Base-by-base conservation (phyloP, 2,797 vertebrate genomes). In the Euthynnus affinis region DNA sequence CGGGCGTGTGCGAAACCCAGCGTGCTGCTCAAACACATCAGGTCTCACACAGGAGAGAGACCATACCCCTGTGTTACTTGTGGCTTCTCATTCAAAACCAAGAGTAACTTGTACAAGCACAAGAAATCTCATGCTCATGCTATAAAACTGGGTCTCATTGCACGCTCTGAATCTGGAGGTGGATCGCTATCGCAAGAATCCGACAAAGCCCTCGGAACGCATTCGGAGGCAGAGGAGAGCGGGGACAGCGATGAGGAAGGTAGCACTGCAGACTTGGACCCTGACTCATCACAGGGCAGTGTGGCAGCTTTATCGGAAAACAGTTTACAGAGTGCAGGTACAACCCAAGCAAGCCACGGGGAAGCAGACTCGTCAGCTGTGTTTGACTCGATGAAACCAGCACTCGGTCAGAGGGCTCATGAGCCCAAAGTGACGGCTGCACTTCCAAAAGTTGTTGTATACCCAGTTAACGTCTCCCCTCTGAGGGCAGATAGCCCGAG, bases 101-200 rank as follows among this genome's bases (percentile, higher is more conserved):
- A 99, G 95, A 99, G 98, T 90, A 99, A 99, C 89, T 91, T 99
- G 56, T 99, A 99, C 90, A 99, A 99, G 96, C 98, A 99, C 96
- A 99, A 99, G 92, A 99, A 99, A 65, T 99, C 98, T 27, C 98
- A 99, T 17, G 98, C 98, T 0, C 98, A 99, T 6, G 97, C 97
- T 23, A 98, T 99, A 86, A 99, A 99, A 90, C 95, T 99, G 66
- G 98, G 97, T 23, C 96, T 98, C 20, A 96, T 97, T 64, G 92
- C 96, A 6, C 96, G 97, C 0, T 96, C 97, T 1, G 98, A 98
- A 88, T 96, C 97, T 2, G 94, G 96, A 74, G 93, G 96, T 34
- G 93, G 97, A 53, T 96, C 96, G 23, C 83, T 97, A n/a, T 97
- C 98, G 51, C 96, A 97, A n/a, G 98, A 99, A 77, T 98, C 97